These are phyloP conservation scores for Pocillopora grandis DNA, from an alignment of 92 coral and sea anemone species.

Conservation along the genomic window DNA sequence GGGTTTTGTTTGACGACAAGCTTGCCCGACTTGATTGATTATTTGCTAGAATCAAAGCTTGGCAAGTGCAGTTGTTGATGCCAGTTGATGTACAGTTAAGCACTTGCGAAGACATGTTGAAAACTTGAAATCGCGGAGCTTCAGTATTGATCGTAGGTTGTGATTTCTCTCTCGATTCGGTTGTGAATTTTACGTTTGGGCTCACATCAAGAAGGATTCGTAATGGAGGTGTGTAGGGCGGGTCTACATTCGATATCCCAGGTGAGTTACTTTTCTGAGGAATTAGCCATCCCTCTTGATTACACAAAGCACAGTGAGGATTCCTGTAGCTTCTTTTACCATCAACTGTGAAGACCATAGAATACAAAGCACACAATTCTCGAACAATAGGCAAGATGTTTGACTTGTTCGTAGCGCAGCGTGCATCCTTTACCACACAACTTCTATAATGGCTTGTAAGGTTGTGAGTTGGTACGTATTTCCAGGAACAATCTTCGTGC, in stretches of 20 bases:
- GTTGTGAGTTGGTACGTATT: conserved; percentile 1
- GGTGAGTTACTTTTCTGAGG: too few relatives aligned
- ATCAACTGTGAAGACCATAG: background rate
- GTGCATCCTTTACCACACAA: conserved; percentile 12
- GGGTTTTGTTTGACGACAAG: background rate
- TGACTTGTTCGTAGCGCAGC: background rate
- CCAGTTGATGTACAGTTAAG: background rate
- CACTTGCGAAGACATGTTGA: background rate
- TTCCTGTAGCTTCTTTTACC: background rate
- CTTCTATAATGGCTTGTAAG: background rate
- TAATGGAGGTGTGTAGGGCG: background rate
- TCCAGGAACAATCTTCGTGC: background rate
- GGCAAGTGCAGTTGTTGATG: conserved; percentile 7
- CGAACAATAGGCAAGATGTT: background rate
- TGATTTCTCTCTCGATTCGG: background rate
- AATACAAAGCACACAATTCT: conserved; percentile 14
- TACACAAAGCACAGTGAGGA: conserved; percentile 29
- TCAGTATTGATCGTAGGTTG: background rate
- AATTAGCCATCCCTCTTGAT: conserved; percentile 2
- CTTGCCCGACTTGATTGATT: background rate
- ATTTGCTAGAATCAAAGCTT: background rate
- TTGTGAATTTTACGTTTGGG: background rate
- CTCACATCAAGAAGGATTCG: conserved; percentile 18
- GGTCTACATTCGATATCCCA: background rate
- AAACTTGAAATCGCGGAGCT: background rate